These are phyloP conservation scores for Spea bombifrons DNA, from an alignment of 2,113 vertebrate genomes.

Conservation along the genomic window DNA sequence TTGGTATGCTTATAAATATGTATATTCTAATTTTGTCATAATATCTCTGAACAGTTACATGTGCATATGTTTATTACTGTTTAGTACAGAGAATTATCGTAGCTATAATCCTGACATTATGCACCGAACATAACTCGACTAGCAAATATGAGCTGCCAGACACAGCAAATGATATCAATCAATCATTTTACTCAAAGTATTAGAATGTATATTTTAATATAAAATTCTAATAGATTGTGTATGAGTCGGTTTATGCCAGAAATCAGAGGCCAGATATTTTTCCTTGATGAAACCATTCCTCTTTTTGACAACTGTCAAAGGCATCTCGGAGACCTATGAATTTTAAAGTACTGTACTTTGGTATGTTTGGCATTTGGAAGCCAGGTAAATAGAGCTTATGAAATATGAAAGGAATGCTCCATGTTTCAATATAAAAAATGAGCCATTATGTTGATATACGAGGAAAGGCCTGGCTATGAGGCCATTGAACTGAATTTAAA, in stretches of 20 bases:
- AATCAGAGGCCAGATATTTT: slow-evolving; percentile 61
- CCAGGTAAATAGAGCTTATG: slow-evolving; percentile 72
- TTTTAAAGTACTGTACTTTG: slow-evolving; percentile 68
- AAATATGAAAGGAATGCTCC: slow-evolving; percentile 72
- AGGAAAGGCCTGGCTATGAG: slow-evolving; percentile 63
- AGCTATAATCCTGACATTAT: slow-evolving; percentile 29
- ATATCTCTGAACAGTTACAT: slow-evolving; percentile 21
- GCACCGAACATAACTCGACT: slow-evolving; percentile 36
- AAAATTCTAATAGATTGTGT: slow-evolving; percentile 50
- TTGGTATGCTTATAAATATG: slow-evolving; percentile 9
- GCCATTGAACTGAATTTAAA: slow-evolving; percentile 52
- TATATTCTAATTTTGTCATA: slow-evolving; percentile 9
- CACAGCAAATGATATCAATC: slow-evolving; percentile 35
- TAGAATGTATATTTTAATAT: slow-evolving; percentile 36
- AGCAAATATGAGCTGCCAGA: slow-evolving; percentile 33
- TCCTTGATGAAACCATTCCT: slow-evolving; percentile 70
- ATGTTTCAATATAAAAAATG: slow-evolving; percentile 63
- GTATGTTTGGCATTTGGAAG: slow-evolving; percentile 71
- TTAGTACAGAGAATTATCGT: slow-evolving; percentile 28
- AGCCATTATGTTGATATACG: slow-evolving; percentile 71
- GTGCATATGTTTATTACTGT: slow-evolving; percentile 18
- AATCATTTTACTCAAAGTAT: slow-evolving; percentile 39
- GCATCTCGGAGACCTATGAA: slow-evolving; percentile 66
- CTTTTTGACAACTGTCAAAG: slow-evolving; percentile 70
- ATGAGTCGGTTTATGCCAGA: slow-evolving; percentile 48